Evolutionary conservation across 2,888 invertebrate species (phyloP), one percentile per base, ranked within the genome.

Genomic region (Schizotus pectinicornis): DNA sequence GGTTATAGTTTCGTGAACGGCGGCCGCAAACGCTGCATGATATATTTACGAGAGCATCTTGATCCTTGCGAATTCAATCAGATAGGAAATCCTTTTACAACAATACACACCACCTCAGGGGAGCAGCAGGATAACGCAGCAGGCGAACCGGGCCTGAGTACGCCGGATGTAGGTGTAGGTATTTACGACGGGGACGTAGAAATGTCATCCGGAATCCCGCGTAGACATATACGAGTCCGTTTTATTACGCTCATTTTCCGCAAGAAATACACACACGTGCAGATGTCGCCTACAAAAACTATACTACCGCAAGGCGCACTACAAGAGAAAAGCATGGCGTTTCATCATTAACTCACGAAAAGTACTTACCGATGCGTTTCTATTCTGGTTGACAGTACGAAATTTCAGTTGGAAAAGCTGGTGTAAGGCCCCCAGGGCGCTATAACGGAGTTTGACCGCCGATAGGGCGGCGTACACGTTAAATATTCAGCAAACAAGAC

Each of bases 51-150:
- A 69, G 54, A 62, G 45, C 59, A 53, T 57, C 65, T 63, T 67
- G 71, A 69, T 69, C 70, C 69, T 63, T 59, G 66, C 61, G 69
- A 70, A 75, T 75, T 75, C 75, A 75, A 76, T 76, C 76, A 75
- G 75, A 68, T 68, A 64, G 63, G 66, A 70, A 74, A 75, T 75
- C 76, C 74, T 74, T 67, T 67, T 70, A 69, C 70, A 67, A 70
- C 73, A 73, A 71, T 74, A 73, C 72, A 73, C 72, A 71, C 68
- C 69, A 68, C 65, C 70, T 60, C 70, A 54, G 51, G 71, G 70
- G 70, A 70, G 64, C 61, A 53, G 62, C 48, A 48, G 68, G 67
- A 68, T 66, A 68, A 65, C 61, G 56, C 62, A 63, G 41, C 54
- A 55, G 41, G 45, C 51, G 48, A 52, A 52, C 45, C 47, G 14